Conservation (phyloP, 1,140 invertebrate species). For the Macrobrachium nipponense region DNA sequence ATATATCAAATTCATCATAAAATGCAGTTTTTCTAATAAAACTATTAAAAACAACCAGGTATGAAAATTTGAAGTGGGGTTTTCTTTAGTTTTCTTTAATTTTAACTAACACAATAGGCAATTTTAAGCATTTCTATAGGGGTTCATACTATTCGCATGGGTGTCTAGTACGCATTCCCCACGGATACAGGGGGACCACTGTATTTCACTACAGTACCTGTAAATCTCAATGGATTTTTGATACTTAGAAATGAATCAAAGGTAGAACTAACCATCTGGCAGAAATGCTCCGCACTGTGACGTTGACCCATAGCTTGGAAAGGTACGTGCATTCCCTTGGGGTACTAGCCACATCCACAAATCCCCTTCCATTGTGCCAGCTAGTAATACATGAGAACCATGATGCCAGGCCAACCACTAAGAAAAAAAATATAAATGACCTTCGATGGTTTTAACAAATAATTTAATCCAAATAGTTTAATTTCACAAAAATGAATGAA, state of each 20-base stretch:
- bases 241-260: neutral
- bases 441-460: neutral
- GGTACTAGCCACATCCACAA: slow-evolving; percentile 51
- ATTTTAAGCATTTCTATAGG: too few species aligned
- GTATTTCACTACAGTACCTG: too few species aligned
- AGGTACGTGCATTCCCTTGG: slow-evolving; percentile 49
- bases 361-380: slow-evolving; percentile 37
- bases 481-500: too few species aligned
- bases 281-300: slow-evolving; percentile 43
- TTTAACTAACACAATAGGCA: too few species aligned
- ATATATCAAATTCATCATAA: too few species aligned
- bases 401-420: slow-evolving; percentile 54
- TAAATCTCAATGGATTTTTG: neutral
- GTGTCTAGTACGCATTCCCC: too few species aligned
- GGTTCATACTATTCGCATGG: too few species aligned
- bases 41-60: too few species aligned
- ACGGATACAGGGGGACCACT: too few species aligned
- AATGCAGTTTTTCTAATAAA: too few species aligned
- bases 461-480: neutral
- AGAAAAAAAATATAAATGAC: neutral
- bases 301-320: slow-evolving; percentile 36
- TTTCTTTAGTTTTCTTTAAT: too few species aligned
- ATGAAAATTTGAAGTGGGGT: too few species aligned
- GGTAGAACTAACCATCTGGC: slow-evolving; percentile 28
- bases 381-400: slow-evolving; percentile 40